phyloP scores from a whole-genome alignment of 2,797 vertebrate species.

The Crenichthys baileyi region DNA sequence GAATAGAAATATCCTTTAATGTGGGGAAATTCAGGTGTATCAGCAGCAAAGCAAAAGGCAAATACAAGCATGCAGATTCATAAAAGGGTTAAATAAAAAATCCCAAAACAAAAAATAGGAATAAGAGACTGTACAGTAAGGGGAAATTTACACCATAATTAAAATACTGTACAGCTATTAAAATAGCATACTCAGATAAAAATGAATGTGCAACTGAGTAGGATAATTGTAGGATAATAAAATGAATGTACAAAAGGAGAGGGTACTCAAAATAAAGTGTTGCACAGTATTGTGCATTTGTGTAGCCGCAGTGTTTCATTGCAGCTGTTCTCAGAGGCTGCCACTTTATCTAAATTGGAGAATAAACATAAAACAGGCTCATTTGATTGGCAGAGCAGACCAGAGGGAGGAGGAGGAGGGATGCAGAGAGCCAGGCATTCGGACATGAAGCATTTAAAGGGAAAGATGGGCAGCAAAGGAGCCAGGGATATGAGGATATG shows the following conservation, averaged over 20 bases:
- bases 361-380: slow-evolving; percentile 63
- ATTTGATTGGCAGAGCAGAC: slow-evolving; percentile 71
- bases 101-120: too few relatives aligned
- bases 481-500: slow-evolving; percentile 15
- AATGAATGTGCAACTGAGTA: too few relatives aligned
- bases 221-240: too few relatives aligned
- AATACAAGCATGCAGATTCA: too few relatives aligned
- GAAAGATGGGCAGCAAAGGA: slow-evolving; percentile 3
- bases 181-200: too few relatives aligned
- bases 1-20: too few relatives aligned
- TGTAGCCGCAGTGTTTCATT: slow-evolving; percentile 36
- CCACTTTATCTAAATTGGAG: slow-evolving; percentile 43
- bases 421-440: slow-evolving; percentile 15
- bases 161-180: too few relatives aligned
- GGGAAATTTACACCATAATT: too few relatives aligned
- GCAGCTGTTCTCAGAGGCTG: slow-evolving; percentile 26
- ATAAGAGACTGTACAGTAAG: too few relatives aligned
- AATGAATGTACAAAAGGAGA: neutral
- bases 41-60: too few relatives aligned
- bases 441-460: slow-evolving; percentile 14
- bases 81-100: too few relatives aligned
- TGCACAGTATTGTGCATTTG: neutral
- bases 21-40: too few relatives aligned
- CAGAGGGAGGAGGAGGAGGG: slow-evolving; percentile 43
- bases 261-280: neutral